phyloP scores from a whole-genome alignment of 2,797 vertebrate genomes.

The Neostethus bicornis region DNA sequence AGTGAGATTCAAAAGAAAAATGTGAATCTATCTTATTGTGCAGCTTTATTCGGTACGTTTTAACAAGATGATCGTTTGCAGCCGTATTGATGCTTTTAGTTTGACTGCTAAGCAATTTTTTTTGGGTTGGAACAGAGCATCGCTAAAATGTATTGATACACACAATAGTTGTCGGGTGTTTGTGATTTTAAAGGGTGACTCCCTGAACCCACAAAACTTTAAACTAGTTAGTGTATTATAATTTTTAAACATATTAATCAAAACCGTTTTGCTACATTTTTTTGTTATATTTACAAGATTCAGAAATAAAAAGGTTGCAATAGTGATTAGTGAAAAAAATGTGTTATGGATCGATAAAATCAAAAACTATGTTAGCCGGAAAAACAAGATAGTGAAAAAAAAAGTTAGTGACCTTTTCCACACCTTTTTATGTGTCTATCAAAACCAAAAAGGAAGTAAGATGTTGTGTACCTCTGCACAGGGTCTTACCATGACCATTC shows the following conservation, averaged over 20 bases:
- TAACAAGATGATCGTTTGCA: not conserved
- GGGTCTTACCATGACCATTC: constrained; percentile 97
- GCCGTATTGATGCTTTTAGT: constrained; percentile 6
- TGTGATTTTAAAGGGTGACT: no score
- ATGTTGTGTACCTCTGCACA: constrained; percentile 71
- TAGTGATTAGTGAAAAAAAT: not conserved
- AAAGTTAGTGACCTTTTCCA: constrained; percentile 29
- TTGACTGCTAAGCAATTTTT: constrained; percentile 10
- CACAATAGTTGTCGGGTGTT: no score
- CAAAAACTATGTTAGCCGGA: no score
- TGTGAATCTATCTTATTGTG: not conserved
- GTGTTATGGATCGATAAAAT: no score
- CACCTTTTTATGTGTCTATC: constrained; percentile 30
- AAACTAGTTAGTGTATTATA: no score
- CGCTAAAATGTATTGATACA: no score
- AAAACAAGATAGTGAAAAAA: not conserved
- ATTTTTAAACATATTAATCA: no score
- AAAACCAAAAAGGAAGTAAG: constrained; percentile 20
- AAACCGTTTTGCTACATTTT: no score
- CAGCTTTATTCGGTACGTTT: not conserved
- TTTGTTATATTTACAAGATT: no score
- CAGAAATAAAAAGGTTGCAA: no score
- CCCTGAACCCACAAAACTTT: no score
- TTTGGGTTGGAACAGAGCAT: not conserved
- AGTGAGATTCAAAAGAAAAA: constrained; percentile 9